These are phyloP conservation scores for Entomobrya proxima DNA, from an alignment of 2,888 invertebrate species.

Conservation along the genomic window DNA sequence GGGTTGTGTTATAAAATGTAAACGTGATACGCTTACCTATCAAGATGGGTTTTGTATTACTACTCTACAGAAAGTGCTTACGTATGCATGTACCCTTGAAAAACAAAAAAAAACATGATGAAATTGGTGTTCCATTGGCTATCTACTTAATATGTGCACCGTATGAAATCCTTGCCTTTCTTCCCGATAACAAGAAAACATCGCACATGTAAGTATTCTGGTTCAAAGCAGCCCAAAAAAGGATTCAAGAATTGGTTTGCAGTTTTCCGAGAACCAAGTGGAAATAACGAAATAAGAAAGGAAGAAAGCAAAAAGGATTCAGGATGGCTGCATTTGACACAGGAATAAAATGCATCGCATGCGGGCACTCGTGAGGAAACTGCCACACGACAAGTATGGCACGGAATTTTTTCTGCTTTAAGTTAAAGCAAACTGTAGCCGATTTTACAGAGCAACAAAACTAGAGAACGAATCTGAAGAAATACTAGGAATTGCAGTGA, in stretches of 20 bases:
- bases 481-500: no score
- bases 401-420: conserved; percentile 2
- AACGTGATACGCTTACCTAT: background rate
- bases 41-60: background rate
- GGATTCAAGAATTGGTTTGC: conserved; percentile 25
- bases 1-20: no score
- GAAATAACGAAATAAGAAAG: background rate
- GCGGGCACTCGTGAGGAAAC: conserved; percentile 47
- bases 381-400: background rate
- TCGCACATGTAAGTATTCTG: background rate
- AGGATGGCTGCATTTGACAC: conserved; percentile 11
- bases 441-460: no score
- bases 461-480: no score
- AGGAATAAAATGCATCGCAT: conserved; percentile 41
- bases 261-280: conserved; percentile 15
- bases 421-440: background rate
- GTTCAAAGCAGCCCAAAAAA: background rate
- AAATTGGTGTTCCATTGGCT: no score
- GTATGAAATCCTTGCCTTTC: no score
- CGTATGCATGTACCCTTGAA: background rate
- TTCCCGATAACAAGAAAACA: background rate
- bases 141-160: no score
- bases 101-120: background rate
- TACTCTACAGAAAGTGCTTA: background rate
- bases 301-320: no score